A percentile compares a stretch with the other conserved stretches of the same genome.
phyloP scores from a whole-genome alignment of 2,888 invertebrate species.

The Drymonia ruficornis region DNA sequence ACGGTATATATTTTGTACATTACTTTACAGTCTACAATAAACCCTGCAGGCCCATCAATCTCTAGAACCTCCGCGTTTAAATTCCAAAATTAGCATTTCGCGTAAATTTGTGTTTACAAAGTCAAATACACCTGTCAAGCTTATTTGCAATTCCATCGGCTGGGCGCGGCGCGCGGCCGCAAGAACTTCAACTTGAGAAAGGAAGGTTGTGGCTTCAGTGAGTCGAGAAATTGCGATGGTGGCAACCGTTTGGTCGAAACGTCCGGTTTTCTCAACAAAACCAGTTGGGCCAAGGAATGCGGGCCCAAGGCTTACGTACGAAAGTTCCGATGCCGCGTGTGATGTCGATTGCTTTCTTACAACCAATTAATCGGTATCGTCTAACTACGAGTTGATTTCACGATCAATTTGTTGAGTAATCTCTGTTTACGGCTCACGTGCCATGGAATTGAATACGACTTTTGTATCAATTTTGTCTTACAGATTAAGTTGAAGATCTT shows the following conservation, averaged over 20 bases:
- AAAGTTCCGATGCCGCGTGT: slow-evolving; percentile 49
- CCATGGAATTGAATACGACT: not conserved
- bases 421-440: slow-evolving; percentile 17
- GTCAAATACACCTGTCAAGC: slow-evolving; percentile 19
- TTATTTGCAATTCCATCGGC: slow-evolving; percentile 24
- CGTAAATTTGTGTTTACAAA: not conserved
- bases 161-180: slow-evolving; percentile 39
- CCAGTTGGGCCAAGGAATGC: slow-evolving; percentile 63
- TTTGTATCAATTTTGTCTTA: not conserved
- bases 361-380: slow-evolving; percentile 43
- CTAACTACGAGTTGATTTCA: slow-evolving; percentile 31
- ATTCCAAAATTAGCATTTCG: slow-evolving; percentile 1
- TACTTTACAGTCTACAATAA: not conserved
- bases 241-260: slow-evolving; percentile 46
- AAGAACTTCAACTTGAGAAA: slow-evolving; percentile 32
- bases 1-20: not conserved
- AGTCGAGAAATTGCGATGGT: slow-evolving; percentile 44
- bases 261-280: slow-evolving; percentile 64
- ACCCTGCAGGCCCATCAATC: not conserved
- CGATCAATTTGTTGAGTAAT: slow-evolving; percentile 28
- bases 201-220: slow-evolving; percentile 32
- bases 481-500: not conserved
- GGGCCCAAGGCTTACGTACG: slow-evolving; percentile 54
- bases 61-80: not conserved
- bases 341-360: slow-evolving; percentile 41